Percentiles rank a stretch among this genome's conserved stretches.
Conservation (phyloP, 2,113 vertebrate genomes). For the Oxyruncus cristatus region DNA sequence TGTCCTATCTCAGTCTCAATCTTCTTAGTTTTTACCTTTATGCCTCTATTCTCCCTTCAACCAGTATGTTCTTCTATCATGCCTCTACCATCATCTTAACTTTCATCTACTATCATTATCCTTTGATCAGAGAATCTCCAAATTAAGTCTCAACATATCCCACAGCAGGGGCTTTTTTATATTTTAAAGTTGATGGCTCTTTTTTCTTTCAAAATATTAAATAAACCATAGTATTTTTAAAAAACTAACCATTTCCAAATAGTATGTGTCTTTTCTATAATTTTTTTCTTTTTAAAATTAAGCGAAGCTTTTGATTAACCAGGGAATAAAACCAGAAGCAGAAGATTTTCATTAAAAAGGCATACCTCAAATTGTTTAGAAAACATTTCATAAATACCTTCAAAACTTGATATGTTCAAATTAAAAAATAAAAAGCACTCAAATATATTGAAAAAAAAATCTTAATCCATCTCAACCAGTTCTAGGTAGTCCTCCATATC, state of each 20-base stretch:
- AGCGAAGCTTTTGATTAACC: neutral
- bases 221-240: neutral
- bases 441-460: neutral
- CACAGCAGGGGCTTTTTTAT: neutral
- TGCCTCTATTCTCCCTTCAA: neutral
- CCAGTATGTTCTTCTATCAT: neutral
- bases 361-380: neutral
- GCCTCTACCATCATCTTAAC: neutral
- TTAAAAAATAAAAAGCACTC: neutral
- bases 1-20: neutral
- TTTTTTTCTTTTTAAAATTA: neutral
- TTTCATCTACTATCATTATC: neutral
- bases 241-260: neutral
- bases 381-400: neutral
- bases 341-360: neutral
- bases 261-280: fast-evolving
- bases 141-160: neutral
- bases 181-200: neutral
- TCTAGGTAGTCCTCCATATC: neutral
- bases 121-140: neutral
- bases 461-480: neutral
- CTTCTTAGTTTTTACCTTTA: neutral
- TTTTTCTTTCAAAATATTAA: neutral
- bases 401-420: neutral
- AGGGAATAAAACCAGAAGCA: neutral